Conservation (phyloP, 2,888 invertebrate species). For the Crocallis elinguaria region DNA sequence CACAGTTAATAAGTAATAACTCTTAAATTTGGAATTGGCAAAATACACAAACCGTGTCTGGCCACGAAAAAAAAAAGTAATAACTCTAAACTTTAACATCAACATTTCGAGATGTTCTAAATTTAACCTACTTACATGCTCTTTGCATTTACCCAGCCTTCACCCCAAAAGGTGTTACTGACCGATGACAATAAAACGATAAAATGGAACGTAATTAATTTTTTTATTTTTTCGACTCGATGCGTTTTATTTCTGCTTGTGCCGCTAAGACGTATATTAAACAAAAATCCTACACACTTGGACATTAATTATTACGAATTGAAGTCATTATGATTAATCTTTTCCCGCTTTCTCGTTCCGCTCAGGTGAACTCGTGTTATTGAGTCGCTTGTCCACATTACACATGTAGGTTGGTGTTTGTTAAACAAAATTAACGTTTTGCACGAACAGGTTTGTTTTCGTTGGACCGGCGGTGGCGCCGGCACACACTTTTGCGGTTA, state of each 20-base stretch:
- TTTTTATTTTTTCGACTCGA: no score
- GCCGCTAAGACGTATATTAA: no score
- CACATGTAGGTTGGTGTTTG: constrained; percentile 46
- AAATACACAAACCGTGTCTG: no score
- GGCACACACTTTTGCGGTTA: constrained; percentile 68
- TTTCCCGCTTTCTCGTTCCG: constrained; percentile 67
- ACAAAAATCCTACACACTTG: background rate
- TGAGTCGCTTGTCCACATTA: constrained; percentile 52
- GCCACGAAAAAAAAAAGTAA: no score
- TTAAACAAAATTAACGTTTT: constrained; percentile 72
- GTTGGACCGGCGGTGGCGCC: constrained; percentile 55
- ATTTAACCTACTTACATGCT: no score
- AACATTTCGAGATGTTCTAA: no score
- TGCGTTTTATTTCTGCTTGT: no score
- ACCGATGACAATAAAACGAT: constrained; percentile 21
- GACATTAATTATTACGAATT: constrained; percentile 18
- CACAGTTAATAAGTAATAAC: constrained; percentile 7
- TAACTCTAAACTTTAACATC: no score
- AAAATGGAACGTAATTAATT: no score
- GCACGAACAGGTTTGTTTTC: constrained; percentile 71
- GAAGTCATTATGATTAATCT: constrained; percentile 60
- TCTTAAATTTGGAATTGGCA: no score
- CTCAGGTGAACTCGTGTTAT: constrained; percentile 50
- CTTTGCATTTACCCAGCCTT: no score
- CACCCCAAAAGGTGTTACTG: constrained; percentile 16